Evolutionary conservation across 2,113 vertebrate genomes (phyloP), one percentile per base, ranked within the genome.

Genomic region (Takifugu bimaculatus): DNA sequence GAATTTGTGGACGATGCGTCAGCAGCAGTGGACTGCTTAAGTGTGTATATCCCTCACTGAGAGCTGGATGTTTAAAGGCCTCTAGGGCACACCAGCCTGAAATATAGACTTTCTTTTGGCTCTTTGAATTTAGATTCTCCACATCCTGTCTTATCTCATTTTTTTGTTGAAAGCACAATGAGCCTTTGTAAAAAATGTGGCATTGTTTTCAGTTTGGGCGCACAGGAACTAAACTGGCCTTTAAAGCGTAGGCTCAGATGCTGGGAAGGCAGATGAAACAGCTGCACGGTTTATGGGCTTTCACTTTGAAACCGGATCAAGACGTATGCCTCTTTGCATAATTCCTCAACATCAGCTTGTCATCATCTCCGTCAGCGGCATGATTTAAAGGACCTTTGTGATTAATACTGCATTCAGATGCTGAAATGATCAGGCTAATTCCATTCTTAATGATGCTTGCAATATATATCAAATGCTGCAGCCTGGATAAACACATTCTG

Each of bases 331-430:
- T 90, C 60, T 81, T 89, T 88, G 90, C 58, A 71, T 87, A 88
- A 95, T 95, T 93, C 89, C 89, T 94, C 93, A 94, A 92, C 91
- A 91, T 94, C 93, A 92, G 90, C 87, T 91, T 94, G 94, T 93
- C 92, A 91, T 74, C 88, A 86, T 82, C 91, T 87, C 91, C 90
- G 92, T 95, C 93, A 93, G 88, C 87, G 85, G 90, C 88, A 91
- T 89, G 89, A 88, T 94, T 94, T 92, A 92, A 91, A 93, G 88
- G 88, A 65, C 65, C 55, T 85, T 88, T 92, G 91, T 91, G 88
- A 94, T 94, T 95, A 94, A 96, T 93, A 94, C 90, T 93, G 90
- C 88, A 94, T 91, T 92, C 89, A 83, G 80, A 82, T 77, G 79
- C 89, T 90, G 89, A 92, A 93, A 52, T 94, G 88, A 91, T 93